Percentiles rank a stretch among this genome's conserved stretches.
These are phyloP conservation scores for Sinotaia quadrata DNA, from an alignment of 2,888 invertebrate genomes.

Conservation along the genomic window DNA sequence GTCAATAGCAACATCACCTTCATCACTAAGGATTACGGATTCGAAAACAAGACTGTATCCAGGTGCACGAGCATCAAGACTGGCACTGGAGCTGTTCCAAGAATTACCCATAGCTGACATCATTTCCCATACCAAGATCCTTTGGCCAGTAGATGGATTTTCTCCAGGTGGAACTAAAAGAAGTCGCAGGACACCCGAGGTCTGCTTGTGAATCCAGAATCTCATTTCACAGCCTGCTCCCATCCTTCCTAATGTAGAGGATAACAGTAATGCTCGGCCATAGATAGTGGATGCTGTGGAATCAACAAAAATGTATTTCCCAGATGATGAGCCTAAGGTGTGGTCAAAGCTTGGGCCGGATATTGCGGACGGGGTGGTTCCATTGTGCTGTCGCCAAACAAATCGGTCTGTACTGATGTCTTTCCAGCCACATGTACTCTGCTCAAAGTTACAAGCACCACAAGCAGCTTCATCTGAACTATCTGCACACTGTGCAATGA, in stretches of 20 bases:
- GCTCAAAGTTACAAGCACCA: conserved; percentile 63
- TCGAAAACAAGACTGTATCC: conserved; percentile 59
- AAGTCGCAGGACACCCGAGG: conserved; percentile 44
- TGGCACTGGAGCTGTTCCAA: conserved; percentile 58
- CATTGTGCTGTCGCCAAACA: conserved; percentile 39
- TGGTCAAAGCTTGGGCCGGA: conserved; percentile 65
- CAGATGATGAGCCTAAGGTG: conserved; percentile 51
- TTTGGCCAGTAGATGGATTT: conserved; percentile 30
- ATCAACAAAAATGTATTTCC: conserved; percentile 56
- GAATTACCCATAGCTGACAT: conserved; percentile 40
- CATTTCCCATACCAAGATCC: conserved; percentile 22
- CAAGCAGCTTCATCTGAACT: conserved; percentile 61
- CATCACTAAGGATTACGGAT: not conserved
- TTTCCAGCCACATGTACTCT: conserved; percentile 57
- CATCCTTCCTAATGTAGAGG: conserved; percentile 53
- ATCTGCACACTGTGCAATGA: conserved; percentile 54
- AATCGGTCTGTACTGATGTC: conserved; percentile 54
- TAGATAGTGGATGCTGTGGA: conserved; percentile 50
- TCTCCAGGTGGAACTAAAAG: conserved; percentile 48
- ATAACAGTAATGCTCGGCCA: conserved; percentile 52
- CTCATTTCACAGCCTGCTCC: conserved; percentile 52
- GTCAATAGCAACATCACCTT: conserved; percentile 62
- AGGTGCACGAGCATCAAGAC: conserved; percentile 49
- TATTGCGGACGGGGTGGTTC: conserved; percentile 46
- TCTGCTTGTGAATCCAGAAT: conserved; percentile 53